Evolutionary conservation across 2,888 invertebrate species (phyloP).

Genomic region (Schrankia costaestrigalis): DNA sequence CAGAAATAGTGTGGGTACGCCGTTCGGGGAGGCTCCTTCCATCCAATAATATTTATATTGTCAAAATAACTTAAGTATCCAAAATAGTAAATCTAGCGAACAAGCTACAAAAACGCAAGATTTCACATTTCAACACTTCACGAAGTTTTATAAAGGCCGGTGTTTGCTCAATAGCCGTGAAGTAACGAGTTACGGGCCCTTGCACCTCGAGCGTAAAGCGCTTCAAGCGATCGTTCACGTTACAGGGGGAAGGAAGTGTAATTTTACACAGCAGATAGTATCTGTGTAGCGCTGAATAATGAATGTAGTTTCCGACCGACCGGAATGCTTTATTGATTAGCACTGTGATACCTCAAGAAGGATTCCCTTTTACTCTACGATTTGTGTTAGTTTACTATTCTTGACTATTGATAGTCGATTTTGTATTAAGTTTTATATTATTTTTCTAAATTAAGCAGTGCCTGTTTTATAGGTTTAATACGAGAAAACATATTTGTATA

Average conservation of each 20-base stretch:
- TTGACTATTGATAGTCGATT: too few species aligned
- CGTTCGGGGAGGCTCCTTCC: too few species aligned
- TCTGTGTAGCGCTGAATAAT: conserved; percentile 50
- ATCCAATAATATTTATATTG: too few species aligned
- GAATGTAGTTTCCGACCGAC: conserved; percentile 43
- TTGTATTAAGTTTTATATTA: too few species aligned
- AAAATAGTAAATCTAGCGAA: too few species aligned
- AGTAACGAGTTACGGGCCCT: conserved; percentile 38
- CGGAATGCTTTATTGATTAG: conserved; percentile 42
- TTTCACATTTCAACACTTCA: conserved; percentile 32
- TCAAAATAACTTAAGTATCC: too few species aligned
- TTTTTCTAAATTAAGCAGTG: too few species aligned
- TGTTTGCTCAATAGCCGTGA: conserved; percentile 40
- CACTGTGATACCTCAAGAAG: conserved; percentile 20
- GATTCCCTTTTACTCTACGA: conserved; percentile 8
- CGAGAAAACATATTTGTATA: too few species aligned
- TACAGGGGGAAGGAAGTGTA: conserved; percentile 46
- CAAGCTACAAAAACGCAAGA: conserved; percentile 25
- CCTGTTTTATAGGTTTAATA: too few species aligned
- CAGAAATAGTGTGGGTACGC: too few species aligned
- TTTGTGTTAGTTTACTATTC: too few species aligned
- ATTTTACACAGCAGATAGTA: conserved; percentile 55
- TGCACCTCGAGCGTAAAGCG: conserved; percentile 29
- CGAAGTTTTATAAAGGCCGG: conserved; percentile 31
- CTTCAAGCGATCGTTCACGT: conserved; percentile 31